A percentile compares a stretch with the other conserved stretches of the same genome.
Conservation (phyloP, 2,797 vertebrate genomes). For the Takifugu rubripes region DNA sequence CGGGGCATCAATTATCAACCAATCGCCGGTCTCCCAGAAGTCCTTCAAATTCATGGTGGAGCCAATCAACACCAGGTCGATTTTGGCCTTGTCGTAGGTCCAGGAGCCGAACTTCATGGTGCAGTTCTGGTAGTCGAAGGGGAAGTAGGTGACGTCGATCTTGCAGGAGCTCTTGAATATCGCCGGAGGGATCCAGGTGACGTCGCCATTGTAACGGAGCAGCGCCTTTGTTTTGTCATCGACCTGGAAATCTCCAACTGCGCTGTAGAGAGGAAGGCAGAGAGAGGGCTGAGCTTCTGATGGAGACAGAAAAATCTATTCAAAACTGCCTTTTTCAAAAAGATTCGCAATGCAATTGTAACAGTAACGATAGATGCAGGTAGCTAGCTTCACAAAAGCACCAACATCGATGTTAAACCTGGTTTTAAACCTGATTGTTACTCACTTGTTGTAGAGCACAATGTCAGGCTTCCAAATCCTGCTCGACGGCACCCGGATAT, state of each 20-base stretch:
- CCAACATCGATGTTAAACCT: constrained; percentile 17
- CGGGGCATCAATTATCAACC: constrained; percentile 91
- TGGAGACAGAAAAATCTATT: not conserved
- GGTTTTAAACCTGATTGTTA: not conserved
- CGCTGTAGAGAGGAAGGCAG: constrained; percentile 70
- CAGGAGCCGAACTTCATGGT: constrained; percentile 99
- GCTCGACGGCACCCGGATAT: constrained; percentile 88
- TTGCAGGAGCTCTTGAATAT: constrained; percentile 99
- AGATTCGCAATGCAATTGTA: no score
- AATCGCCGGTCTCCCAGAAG: constrained; percentile 96
- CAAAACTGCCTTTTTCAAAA: not conserved
- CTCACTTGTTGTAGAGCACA: constrained; percentile 98
- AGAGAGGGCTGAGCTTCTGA: not conserved
- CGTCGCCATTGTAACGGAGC: constrained; percentile 89
- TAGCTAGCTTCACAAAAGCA: not conserved
- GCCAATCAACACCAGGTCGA: constrained; percentile 91
- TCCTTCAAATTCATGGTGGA: constrained; percentile 94
- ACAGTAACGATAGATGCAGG: not conserved
- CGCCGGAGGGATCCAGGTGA: constrained; percentile 96
- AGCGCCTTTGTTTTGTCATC: constrained; percentile 97
- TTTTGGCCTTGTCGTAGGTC: constrained; percentile 97
- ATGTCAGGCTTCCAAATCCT: constrained; percentile 99
- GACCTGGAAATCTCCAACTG: constrained; percentile 94
- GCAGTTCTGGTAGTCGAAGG: constrained; percentile 98
- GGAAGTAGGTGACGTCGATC: constrained; percentile 97